These are phyloP conservation scores for Rhizomys pruinosus DNA, from an alignment of 2,113 vertebrate genomes.

Conservation along the genomic window DNA sequence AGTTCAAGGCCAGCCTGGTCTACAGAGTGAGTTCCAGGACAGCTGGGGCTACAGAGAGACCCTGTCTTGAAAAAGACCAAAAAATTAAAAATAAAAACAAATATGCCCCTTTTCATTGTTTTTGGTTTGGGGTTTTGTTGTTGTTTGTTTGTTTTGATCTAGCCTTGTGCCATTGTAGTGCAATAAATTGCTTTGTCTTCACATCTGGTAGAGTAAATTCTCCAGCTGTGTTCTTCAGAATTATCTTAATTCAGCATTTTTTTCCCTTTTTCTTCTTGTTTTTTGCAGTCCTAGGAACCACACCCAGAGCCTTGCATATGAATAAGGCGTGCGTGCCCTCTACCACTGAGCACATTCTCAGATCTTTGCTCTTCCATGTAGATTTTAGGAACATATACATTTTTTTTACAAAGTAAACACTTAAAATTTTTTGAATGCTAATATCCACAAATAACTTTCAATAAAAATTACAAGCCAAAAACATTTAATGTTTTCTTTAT, in stretches of 20 bases:
- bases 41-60: too few species aligned
- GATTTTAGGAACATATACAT: background rate
- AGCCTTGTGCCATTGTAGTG: background rate
- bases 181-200: slow-evolving; percentile 17
- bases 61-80: too few species aligned
- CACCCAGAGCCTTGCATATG: background rate
- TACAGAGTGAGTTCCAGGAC: too few species aligned
- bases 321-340: background rate
- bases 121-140: too few species aligned
- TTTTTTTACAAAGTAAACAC: background rate
- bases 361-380: background rate
- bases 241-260: background rate
- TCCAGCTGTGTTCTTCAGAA: background rate
- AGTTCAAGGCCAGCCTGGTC: too few species aligned
- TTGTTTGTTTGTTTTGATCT: background rate
- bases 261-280: background rate
- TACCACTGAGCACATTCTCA: background rate
- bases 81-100: too few species aligned
- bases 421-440: background rate
- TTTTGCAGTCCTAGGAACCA: background rate
- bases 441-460: background rate
- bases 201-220: background rate
- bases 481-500: background rate
- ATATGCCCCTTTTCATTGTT: background rate
- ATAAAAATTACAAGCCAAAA: slow-evolving; percentile 20